These are phyloP conservation scores for Rissa tridactyla DNA, from an alignment of 2,113 vertebrate genomes.

Conservation along the genomic window DNA sequence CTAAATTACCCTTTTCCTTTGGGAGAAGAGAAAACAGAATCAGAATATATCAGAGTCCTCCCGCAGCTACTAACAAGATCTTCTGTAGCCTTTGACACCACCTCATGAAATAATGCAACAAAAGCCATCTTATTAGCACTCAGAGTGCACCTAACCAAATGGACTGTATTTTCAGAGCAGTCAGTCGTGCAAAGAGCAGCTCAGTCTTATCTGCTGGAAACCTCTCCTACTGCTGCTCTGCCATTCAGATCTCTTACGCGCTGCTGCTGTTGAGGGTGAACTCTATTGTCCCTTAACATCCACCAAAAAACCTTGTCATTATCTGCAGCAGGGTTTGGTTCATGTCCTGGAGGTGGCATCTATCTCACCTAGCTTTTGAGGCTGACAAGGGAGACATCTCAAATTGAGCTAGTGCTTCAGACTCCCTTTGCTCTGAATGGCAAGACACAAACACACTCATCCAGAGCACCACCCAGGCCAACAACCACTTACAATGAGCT, in stretches of 20 bases:
- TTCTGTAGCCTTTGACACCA: conserved; percentile 40
- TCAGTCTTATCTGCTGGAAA: background rate
- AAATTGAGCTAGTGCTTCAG: background rate
- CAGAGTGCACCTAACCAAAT: background rate
- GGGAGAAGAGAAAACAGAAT: conserved; percentile 30
- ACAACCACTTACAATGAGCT: background rate
- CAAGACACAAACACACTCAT: background rate
- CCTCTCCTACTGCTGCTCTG: background rate
- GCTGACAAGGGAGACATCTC: background rate
- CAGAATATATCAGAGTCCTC: background rate
- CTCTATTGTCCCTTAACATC: background rate
- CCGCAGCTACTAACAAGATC: conserved; percentile 5
- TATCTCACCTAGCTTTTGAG: background rate
- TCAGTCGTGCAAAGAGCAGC: background rate
- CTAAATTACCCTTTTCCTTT: conserved; percentile 29
- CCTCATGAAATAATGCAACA: background rate
- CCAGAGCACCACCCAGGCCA: background rate
- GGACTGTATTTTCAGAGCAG: background rate
- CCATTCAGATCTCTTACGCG: background rate
- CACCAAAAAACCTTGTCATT: background rate
- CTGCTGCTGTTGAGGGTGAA: background rate
- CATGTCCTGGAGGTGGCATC: background rate
- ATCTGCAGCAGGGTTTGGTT: background rate
- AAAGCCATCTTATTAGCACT: conserved; percentile 5
- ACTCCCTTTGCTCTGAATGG: rapidly evolving